These are phyloP conservation scores for Bucorvus abyssinicus DNA, from an alignment of 2,797 vertebrate genomes.

Conservation along the genomic window DNA sequence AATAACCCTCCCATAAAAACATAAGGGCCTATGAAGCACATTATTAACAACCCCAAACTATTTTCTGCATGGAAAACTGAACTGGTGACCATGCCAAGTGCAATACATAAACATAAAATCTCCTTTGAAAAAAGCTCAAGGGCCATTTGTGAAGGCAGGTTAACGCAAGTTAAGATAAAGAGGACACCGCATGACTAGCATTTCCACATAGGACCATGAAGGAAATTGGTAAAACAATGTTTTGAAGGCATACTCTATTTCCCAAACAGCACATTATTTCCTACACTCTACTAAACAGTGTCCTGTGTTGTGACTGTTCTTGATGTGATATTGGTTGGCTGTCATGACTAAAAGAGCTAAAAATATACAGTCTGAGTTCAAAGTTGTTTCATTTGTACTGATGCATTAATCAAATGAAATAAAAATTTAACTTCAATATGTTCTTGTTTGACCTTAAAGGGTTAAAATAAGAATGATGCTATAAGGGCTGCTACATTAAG, in stretches of 20 bases:
- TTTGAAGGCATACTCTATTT: background rate
- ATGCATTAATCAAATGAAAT: background rate
- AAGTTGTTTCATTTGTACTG: background rate
- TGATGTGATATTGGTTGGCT: background rate
- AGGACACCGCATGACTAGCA: background rate
- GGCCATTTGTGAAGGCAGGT: background rate
- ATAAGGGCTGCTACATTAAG: background rate
- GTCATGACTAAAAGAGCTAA: background rate
- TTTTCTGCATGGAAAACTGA: conserved; percentile 7
- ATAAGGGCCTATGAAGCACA: background rate
- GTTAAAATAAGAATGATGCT: background rate
- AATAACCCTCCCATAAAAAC: background rate
- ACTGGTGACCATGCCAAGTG: background rate
- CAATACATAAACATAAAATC: background rate
- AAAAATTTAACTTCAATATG: background rate
- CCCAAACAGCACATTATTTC: background rate
- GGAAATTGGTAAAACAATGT: background rate
- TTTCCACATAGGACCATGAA: background rate
- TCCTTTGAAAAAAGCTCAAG: background rate
- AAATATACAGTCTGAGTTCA: background rate
- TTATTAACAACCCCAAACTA: background rate
- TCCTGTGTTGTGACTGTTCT: background rate
- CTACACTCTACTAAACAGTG: background rate
- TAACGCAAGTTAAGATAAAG: background rate
- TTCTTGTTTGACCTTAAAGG: background rate